A percentile compares a stretch with the other conserved stretches of the same genome.
Conservation (phyloP, 2,113 vertebrate genomes). For the Callorhinus ursinus region DNA sequence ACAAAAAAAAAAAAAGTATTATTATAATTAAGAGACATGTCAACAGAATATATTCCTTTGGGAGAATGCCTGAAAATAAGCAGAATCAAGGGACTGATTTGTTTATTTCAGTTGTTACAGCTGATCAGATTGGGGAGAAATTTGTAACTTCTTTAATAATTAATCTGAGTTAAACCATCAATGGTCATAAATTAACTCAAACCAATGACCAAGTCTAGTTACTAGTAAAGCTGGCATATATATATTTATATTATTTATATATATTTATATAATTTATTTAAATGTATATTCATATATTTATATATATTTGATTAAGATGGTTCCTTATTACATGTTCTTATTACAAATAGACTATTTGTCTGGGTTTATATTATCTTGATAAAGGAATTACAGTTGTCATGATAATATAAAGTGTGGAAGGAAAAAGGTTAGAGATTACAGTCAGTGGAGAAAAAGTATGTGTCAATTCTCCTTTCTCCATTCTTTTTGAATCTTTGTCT, state of each 20-base stretch:
- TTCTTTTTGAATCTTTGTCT: background rate
- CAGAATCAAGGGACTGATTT: constrained; percentile 60
- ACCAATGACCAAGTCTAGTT: background rate
- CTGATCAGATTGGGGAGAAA: constrained; percentile 27
- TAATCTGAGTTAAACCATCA: constrained; percentile 46
- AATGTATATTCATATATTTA: too few relatives aligned
- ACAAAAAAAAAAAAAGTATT: background rate
- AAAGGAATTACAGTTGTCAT: background rate
- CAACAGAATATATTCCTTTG: constrained; percentile 32
- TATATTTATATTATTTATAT: too few relatives aligned
- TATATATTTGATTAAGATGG: background rate
- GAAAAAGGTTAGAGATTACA: background rate
- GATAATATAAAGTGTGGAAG: background rate
- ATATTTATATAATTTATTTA: too few relatives aligned
- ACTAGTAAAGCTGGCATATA: constrained; percentile 11
- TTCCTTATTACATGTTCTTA: background rate
- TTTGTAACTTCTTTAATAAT: constrained; percentile 63
- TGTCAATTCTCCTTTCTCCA: background rate
- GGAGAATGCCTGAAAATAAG: background rate
- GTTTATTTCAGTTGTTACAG: constrained; percentile 59
- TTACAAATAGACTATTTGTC: background rate
- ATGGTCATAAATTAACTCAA: constrained; percentile 45
- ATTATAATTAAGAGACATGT: background rate
- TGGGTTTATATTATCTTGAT: background rate
- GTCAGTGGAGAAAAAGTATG: background rate